A percentile compares a stretch with the other conserved stretches of the same genome.
phyloP scores from a whole-genome alignment of 2,797 vertebrate genomes.

The Harpagifer antarcticus region DNA sequence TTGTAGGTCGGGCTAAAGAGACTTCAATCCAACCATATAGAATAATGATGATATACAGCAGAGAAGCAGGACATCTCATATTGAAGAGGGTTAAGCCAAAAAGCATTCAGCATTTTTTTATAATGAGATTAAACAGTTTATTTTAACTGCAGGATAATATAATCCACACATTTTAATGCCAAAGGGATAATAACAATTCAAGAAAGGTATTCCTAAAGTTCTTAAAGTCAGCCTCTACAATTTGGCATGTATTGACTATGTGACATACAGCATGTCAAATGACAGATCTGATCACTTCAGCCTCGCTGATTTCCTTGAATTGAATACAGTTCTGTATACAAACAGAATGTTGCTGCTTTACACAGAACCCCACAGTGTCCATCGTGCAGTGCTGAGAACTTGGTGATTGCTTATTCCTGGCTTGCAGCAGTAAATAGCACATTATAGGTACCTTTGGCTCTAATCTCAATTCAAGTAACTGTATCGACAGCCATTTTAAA shows the following conservation, averaged over 20 bases:
- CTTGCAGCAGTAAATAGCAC: constrained; percentile 28
- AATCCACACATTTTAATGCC: background rate
- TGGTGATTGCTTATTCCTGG: background rate
- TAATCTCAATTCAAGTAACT: constrained; percentile 36
- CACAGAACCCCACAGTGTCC: background rate
- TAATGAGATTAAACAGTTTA: background rate
- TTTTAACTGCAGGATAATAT: background rate
- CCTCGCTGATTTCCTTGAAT: background rate
- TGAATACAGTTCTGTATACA: background rate
- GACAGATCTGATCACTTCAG: background rate
- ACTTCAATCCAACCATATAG: background rate
- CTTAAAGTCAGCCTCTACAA: background rate
- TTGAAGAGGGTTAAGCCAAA: too few relatives aligned
- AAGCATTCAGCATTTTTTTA: constrained; percentile 3
- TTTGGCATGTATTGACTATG: background rate
- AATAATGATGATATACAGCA: background rate
- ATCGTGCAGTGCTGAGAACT: constrained; percentile 17
- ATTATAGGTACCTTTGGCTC: constrained; percentile 29
- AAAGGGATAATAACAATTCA: background rate
- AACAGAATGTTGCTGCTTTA: background rate
- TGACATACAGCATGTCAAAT: too few relatives aligned
- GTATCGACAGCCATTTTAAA: constrained; percentile 45
- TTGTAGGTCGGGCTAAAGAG: background rate
- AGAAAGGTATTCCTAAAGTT: background rate
- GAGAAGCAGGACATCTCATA: background rate